These are phyloP conservation scores for Agelas oroides DNA, from an alignment of 37 sponge, comb jelly and placozoan species.

Conservation along the genomic window DNA sequence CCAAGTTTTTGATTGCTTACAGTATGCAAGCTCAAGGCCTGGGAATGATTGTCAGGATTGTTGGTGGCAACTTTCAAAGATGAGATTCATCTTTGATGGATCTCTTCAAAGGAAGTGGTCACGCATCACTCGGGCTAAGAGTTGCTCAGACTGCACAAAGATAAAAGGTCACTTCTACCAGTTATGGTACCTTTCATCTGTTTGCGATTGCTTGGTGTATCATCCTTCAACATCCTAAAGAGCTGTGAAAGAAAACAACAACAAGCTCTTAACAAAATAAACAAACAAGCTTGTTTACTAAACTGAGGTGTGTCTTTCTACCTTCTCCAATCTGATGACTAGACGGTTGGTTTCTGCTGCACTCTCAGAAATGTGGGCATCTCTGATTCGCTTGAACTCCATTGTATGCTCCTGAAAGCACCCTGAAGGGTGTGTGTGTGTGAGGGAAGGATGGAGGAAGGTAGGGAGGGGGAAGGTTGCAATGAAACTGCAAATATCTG, in stretches of 20 bases:
- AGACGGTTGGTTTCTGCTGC: slow-evolving; percentile 76
- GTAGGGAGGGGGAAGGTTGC: not conserved
- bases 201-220: slow-evolving; percentile 26
- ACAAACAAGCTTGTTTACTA: too few relatives aligned
- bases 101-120: too few relatives aligned
- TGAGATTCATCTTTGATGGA: too few relatives aligned
- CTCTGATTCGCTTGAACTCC: slow-evolving; percentile 42
- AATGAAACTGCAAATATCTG: too few relatives aligned
- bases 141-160: too few relatives aligned
- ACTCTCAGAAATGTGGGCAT: slow-evolving; percentile 14
- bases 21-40: too few relatives aligned
- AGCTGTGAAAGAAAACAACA: slow-evolving; percentile 44
- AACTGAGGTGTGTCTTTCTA: slow-evolving; percentile 1
- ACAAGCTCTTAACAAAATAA: too few relatives aligned
- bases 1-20: too few relatives aligned
- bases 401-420: not conserved
- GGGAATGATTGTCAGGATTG: too few relatives aligned
- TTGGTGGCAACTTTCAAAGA: too few relatives aligned
- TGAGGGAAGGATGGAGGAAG: not conserved
- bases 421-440: slow-evolving; percentile 20
- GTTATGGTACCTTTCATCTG: slow-evolving; percentile 47
- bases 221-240: slow-evolving; percentile 32
- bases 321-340: slow-evolving; percentile 77
- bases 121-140: too few relatives aligned
- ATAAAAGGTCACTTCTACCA: too few relatives aligned